These are phyloP conservation scores for Ophthalmolycus amberensis DNA, from an alignment of 2,113 vertebrate species.

Conservation along the genomic window DNA sequence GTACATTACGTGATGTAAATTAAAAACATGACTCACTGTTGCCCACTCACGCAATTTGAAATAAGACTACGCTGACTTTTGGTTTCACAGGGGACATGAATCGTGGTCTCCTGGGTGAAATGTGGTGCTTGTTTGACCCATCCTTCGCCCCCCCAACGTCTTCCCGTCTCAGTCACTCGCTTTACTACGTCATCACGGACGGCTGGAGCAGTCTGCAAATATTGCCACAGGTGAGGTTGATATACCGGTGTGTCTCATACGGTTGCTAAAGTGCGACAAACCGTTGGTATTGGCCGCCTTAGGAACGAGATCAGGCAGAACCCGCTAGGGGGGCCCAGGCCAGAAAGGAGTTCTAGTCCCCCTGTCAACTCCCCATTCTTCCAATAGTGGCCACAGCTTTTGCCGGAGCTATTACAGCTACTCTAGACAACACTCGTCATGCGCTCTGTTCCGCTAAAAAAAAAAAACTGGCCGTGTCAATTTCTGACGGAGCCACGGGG, in stretches of 20 bases:
- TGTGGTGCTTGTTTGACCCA: no score
- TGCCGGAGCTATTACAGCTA: background rate
- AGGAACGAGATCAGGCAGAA: background rate
- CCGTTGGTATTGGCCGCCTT: background rate
- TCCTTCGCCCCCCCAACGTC: background rate
- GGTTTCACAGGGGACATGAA: background rate
- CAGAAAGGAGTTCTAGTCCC: background rate
- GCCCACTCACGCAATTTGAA: background rate
- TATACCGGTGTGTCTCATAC: background rate
- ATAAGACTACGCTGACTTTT: background rate
- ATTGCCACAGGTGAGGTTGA: background rate
- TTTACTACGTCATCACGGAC: background rate
- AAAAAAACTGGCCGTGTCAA: no score
- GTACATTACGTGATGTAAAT: background rate
- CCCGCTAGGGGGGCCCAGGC: background rate
- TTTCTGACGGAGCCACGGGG: no score
- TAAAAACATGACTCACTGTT: background rate
- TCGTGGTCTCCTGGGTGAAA: no score
- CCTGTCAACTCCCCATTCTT: background rate
- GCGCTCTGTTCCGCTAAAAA: no score
- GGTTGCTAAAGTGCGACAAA: background rate
- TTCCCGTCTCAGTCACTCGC: background rate
- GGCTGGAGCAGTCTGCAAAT: background rate
- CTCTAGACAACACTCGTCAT: background rate
- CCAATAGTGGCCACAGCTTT: background rate